Percentiles rank a stretch among this genome's conserved stretches.
These are phyloP conservation scores for Nysson spinosus DNA, from an alignment of 2,888 invertebrate genomes.

Conservation along the genomic window DNA sequence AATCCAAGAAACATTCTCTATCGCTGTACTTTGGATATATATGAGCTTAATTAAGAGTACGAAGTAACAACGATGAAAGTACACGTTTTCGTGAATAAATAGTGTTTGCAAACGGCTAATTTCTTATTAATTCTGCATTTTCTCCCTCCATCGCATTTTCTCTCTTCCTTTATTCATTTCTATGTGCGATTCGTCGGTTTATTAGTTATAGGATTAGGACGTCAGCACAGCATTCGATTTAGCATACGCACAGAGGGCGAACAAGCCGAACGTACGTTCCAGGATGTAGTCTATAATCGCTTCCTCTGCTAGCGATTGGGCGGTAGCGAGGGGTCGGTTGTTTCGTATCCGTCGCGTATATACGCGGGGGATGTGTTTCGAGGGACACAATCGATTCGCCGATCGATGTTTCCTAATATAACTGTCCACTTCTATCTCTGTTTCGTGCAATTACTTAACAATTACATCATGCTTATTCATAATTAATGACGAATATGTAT, in stretches of 20 bases:
- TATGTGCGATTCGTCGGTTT: constrained; percentile 34
- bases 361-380: constrained; percentile 52
- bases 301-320: constrained; percentile 69
- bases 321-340: constrained; percentile 64
- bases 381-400: constrained; percentile 65
- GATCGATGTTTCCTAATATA: constrained; percentile 68
- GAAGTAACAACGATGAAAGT: neutral
- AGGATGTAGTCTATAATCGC: constrained; percentile 73
- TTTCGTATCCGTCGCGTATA: constrained; percentile 56
- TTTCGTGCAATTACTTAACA: neutral
- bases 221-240: constrained; percentile 53
- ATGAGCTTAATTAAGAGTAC: constrained; percentile 8
- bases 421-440: constrained; percentile 26
- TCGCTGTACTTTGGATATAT: neutral
- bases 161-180: constrained; percentile 3
- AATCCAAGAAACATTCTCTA: neutral
- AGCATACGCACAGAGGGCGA: constrained; percentile 51
- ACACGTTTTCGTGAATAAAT: neutral
- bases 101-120: neutral
- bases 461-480: neutral
- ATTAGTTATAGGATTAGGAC: constrained; percentile 47
- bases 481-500: neutral
- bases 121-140: neutral
- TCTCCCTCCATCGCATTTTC: neutral
- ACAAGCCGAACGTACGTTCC: constrained; percentile 60